These are phyloP conservation scores for Drosophila anceps DNA, from an alignment of 2,888 invertebrate genomes.

Conservation along the genomic window DNA sequence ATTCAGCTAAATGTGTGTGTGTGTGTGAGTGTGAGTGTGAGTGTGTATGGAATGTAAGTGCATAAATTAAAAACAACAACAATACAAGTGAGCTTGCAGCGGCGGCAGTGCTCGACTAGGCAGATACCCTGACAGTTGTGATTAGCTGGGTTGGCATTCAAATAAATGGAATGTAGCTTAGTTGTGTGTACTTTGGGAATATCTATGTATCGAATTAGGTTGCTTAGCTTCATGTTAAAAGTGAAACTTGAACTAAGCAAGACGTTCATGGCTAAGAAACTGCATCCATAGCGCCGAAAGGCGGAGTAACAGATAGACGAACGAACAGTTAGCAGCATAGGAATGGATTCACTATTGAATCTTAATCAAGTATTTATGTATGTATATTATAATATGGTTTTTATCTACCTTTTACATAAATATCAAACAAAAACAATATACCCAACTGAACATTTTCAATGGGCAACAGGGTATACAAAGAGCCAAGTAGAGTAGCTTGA, in stretches of 20 bases:
- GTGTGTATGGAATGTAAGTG: slow-evolving; percentile 49
- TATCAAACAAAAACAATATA: background rate
- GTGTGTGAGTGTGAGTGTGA: slow-evolving; percentile 9
- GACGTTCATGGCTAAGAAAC: too few relatives aligned
- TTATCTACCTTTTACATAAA: background rate
- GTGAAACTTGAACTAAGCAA: too few relatives aligned
- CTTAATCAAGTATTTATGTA: background rate
- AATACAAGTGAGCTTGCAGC: slow-evolving; percentile 8
- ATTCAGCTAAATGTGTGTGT: slow-evolving; percentile 25
- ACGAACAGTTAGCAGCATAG: too few relatives aligned
- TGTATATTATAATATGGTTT: too few relatives aligned
- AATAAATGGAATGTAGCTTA: too few relatives aligned
- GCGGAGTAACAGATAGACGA: too few relatives aligned
- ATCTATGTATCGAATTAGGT: too few relatives aligned
- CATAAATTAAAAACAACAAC: slow-evolving; percentile 51
- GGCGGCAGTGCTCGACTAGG: background rate
- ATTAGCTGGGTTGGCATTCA: too few relatives aligned
- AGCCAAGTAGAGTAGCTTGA: slow-evolving; percentile 50
- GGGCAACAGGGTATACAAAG: slow-evolving; percentile 2
- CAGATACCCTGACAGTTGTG: background rate
- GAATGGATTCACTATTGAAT: background rate
- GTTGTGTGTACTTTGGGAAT: too few relatives aligned
- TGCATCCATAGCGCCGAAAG: too few relatives aligned
- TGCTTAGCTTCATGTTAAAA: too few relatives aligned
- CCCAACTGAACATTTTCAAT: background rate